Conservation (phyloP, 2,113 vertebrate species). For the Ancistrus triradiatus region DNA sequence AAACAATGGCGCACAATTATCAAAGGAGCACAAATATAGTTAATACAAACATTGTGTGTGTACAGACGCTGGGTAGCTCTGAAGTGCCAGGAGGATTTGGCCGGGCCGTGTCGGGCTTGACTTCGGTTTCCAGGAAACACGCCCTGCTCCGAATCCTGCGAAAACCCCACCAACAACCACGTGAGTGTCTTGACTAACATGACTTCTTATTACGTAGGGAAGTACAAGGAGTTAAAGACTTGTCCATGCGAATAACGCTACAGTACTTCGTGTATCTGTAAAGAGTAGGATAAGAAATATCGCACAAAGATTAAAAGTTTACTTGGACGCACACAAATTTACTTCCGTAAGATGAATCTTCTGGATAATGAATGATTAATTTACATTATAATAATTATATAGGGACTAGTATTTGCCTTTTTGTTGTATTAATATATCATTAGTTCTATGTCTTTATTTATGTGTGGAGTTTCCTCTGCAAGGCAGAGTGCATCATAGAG, state of each 20-base stretch:
- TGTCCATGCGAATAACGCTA: no score
- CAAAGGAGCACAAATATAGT: no score
- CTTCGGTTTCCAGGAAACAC: slow-evolving; percentile 72
- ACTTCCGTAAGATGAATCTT: background rate
- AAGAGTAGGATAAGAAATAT: no score
- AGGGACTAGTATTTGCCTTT: no score
- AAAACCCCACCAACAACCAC: slow-evolving; percentile 82
- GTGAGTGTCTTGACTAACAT: no score
- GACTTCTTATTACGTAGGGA: no score
- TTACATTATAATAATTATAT: no score
- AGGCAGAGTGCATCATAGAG: slow-evolving; percentile 80
- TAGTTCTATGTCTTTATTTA: background rate
- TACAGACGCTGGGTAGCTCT: slow-evolving; percentile 77
- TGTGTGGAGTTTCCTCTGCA: slow-evolving; percentile 73
- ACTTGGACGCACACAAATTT: no score
- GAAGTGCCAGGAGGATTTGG: slow-evolving; percentile 87
- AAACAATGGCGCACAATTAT: no score
- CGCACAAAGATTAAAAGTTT: no score
- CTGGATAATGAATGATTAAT: background rate
- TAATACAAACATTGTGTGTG: background rate
- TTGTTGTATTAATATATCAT: background rate
- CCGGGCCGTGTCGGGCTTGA: slow-evolving; percentile 72
- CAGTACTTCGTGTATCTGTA: no score
- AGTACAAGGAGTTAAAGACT: no score
- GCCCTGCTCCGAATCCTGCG: slow-evolving; percentile 77